A percentile compares a stretch with the other conserved stretches of the same genome.
phyloP scores from a whole-genome alignment of 35 echinoderm and acorn worm species.

The Eucidaris tribuloides region DNA sequence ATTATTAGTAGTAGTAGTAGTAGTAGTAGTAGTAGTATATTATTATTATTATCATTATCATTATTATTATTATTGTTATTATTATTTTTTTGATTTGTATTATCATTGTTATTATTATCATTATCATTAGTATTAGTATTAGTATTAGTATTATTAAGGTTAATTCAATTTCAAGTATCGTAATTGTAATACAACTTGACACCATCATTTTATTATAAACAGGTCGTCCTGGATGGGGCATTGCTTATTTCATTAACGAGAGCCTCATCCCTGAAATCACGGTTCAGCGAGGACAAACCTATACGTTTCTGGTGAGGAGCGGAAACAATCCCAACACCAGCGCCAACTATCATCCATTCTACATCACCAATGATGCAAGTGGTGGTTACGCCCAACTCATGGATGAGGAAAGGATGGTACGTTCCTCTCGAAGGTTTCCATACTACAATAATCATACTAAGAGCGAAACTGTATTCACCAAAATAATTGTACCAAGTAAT shows the following conservation, averaged over 20 bases:
- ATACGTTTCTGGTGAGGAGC: conserved; percentile 64
- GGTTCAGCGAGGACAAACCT: conserved; percentile 42
- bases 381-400: conserved; percentile 60
- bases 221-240: conserved; percentile 81
- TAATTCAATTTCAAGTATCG: not conserved
- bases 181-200: not conserved
- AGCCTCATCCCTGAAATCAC: conserved; percentile 62
- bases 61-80: not conserved
- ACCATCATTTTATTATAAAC: not conserved
- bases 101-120: no score
- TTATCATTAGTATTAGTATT: not conserved
- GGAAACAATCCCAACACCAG: conserved; percentile 18
- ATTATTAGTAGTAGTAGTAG: no score
- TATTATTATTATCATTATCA: no score
- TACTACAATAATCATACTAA: not conserved
- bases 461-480: not conserved
- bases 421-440: not conserved
- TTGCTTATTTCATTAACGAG: conserved; percentile 77
- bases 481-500: not conserved
- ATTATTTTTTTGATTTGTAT: no score
- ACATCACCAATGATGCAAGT: conserved; percentile 66
- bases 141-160: not conserved
- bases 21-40: no score
- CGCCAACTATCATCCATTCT: conserved; percentile 83
- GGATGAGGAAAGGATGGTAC: conserved; percentile 35